Conservation (phyloP, 2,113 vertebrate species). For the Archocentrus centrarchus region DNA sequence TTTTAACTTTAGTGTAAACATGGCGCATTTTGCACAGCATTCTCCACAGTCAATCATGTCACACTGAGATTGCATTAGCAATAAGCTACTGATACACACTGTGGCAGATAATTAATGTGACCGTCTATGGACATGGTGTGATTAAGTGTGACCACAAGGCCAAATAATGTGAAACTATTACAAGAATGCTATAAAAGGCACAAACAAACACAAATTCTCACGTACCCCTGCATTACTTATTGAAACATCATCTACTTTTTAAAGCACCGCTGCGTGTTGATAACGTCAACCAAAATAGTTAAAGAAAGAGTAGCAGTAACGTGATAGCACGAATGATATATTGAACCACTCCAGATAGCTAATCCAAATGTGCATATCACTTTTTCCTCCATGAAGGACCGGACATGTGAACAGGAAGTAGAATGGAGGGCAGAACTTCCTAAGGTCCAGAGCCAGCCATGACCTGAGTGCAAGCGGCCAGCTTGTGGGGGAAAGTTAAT, state of each 20-base stretch:
- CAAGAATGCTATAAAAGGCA: conserved; percentile 5
- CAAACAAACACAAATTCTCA: background rate
- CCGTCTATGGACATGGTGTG: conserved; percentile 31
- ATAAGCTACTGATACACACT: conserved; percentile 40
- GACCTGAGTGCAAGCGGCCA: conserved; percentile 34
- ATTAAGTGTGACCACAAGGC: conserved; percentile 44
- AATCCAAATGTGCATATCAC: conserved; percentile 26
- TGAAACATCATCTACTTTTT: background rate
- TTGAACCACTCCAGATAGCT: conserved; percentile 9
- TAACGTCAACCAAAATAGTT: background rate
- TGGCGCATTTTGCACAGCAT: conserved; percentile 15
- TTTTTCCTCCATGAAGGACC: background rate
- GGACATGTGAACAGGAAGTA: conserved; percentile 55
- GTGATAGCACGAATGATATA: conserved; percentile 23
- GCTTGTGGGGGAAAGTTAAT: conserved; percentile 60
- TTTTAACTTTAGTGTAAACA: background rate
- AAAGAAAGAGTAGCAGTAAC: background rate
- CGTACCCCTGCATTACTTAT: background rate
- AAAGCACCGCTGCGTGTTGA: background rate
- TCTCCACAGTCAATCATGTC: conserved; percentile 52
- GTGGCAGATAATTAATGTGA: conserved; percentile 48
- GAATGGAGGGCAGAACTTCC: conserved; percentile 49
- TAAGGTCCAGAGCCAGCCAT: conserved; percentile 41
- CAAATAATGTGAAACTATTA: conserved; percentile 51
- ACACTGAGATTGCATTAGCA: conserved; percentile 38